phyloP scores from a whole-genome alignment of 1,140 invertebrate genomes.

The Drosophila seguyi region DNA sequence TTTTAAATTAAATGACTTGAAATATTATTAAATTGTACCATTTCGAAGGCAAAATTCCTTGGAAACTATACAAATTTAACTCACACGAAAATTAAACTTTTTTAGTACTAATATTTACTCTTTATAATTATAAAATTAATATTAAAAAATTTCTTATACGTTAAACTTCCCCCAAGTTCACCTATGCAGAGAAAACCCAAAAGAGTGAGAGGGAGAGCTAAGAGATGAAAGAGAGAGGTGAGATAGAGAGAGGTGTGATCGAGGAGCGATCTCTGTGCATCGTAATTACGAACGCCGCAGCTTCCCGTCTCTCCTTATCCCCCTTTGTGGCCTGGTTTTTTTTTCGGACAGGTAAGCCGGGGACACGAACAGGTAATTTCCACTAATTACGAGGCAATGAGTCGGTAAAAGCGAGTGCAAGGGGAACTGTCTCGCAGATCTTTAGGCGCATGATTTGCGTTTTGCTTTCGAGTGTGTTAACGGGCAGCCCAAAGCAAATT shows the following conservation, averaged over 20 bases:
- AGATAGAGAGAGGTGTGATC: conserved; percentile 35
- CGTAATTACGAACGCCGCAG: conserved; percentile 64
- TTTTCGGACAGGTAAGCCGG: conserved; percentile 40
- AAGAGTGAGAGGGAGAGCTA: not conserved
- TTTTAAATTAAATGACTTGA: not conserved
- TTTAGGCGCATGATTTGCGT: conserved; percentile 75
- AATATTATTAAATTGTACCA: too few relatives aligned
- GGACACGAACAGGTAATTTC: conserved; percentile 72
- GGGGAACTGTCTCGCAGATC: conserved; percentile 39
- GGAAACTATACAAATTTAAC: too few relatives aligned
- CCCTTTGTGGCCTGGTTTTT: not conserved
- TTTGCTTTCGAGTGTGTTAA: conserved; percentile 57
- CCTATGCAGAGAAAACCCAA: not conserved
- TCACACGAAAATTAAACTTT: not conserved
- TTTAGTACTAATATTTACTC: not conserved
- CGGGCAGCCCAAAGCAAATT: conserved; percentile 51
- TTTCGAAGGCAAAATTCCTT: too few relatives aligned
- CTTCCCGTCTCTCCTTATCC: not conserved
- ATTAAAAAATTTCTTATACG: not conserved
- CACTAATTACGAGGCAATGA: conserved; percentile 83
- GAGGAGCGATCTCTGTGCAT: conserved; percentile 23
- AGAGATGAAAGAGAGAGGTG: not conserved
- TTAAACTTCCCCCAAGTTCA: not conserved
- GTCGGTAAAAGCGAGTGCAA: conserved; percentile 68
- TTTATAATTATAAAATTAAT: not conserved